phyloP scores from a whole-genome alignment of 2,888 invertebrate species.

The Chymomyza fuscimana region DNA sequence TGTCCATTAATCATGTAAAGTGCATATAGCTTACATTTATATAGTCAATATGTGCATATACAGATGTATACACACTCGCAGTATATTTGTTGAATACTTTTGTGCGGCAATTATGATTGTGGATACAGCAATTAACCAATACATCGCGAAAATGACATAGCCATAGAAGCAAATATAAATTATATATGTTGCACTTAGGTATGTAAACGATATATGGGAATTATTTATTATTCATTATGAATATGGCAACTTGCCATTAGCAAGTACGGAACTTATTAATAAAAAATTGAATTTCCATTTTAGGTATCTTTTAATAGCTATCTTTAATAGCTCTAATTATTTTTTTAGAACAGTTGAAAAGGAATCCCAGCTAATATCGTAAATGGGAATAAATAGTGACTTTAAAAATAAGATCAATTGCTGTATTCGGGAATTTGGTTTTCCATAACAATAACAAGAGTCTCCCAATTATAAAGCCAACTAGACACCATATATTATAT shows the following conservation, averaged over 20 bases:
- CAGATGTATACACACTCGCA: background rate
- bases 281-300: no score
- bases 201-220: background rate
- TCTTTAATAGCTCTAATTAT: no score
- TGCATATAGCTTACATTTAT: constrained; percentile 2
- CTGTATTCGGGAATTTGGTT: no score
- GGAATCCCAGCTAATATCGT: no score
- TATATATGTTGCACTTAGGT: background rate
- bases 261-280: no score
- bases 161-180: background rate
- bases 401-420: no score
- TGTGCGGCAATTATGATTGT: background rate
- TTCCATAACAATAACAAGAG: no score
- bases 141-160: background rate
- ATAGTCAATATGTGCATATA: background rate
- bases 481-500: no score
- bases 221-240: background rate
- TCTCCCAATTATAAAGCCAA: no score
- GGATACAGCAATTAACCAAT: background rate
- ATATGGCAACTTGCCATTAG: background rate
- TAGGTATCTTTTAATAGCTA: no score
- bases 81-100: background rate
- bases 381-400: no score
- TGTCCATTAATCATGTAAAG: constrained; percentile 33
- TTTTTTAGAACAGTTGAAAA: no score